phyloP scores from a whole-genome alignment of 2,113 vertebrate species.

The Verasper variegatus region DNA sequence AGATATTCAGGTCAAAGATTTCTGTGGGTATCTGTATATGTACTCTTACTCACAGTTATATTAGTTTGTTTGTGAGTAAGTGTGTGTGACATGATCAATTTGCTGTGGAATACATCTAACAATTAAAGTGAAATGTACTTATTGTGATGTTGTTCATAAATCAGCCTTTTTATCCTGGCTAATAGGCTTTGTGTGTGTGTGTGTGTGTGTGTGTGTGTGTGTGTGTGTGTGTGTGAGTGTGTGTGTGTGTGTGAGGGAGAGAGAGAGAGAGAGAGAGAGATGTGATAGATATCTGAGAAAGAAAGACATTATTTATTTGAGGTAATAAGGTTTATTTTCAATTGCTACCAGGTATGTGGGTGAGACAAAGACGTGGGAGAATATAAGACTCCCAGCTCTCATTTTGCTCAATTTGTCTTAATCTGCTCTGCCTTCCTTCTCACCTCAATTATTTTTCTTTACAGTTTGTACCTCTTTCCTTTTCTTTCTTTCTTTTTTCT shows the following conservation, averaged over 20 bases:
- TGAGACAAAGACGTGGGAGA: constrained; percentile 46
- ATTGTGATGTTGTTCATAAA: too few relatives aligned
- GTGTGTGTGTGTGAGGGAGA: too few relatives aligned
- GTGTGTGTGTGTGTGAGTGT: not conserved
- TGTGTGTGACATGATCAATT: too few relatives aligned
- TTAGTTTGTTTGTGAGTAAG: too few relatives aligned
- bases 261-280: not conserved
- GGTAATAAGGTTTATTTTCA: constrained; percentile 63
- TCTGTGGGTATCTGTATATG: too few relatives aligned
- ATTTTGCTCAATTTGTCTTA: constrained; percentile 58
- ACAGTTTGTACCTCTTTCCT: not conserved
- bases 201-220: not conserved
- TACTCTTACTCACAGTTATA: too few relatives aligned
- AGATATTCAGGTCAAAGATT: too few relatives aligned
- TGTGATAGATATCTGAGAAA: not conserved
- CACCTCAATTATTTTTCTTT: constrained; percentile 40
- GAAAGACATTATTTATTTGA: constrained; percentile 32
- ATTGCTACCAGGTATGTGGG: constrained; percentile 69
- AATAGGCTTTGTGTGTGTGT: too few relatives aligned
- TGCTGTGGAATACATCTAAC: too few relatives aligned
- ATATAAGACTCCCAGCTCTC: constrained; percentile 41
- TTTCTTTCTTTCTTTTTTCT: constrained; percentile 11
- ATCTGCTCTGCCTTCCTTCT: constrained; percentile 37
- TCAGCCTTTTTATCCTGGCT: too few relatives aligned
- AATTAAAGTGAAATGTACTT: too few relatives aligned